These are phyloP conservation scores for Macrobrachium rosenbergii DNA, from an alignment of 1,140 invertebrate species.

Conservation along the genomic window DNA sequence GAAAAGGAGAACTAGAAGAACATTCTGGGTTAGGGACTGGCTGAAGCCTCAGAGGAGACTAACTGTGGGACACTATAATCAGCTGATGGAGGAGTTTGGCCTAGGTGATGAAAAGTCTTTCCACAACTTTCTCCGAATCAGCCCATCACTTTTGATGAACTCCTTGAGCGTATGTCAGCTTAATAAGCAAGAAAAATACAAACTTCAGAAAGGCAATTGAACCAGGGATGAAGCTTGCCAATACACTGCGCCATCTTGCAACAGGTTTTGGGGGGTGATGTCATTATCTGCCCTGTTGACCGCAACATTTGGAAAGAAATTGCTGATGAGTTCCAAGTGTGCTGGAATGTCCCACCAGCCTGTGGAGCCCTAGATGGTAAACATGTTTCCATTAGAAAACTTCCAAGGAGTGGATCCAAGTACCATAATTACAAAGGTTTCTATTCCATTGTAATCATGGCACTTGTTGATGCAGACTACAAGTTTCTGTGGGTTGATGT, in stretches of 20 bases:
- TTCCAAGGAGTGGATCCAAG: too few species aligned
- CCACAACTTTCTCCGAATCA: conserved; percentile 22
- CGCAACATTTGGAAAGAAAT: conserved; percentile 16
- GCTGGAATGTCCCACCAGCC: background rate
- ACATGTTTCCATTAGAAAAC: background rate
- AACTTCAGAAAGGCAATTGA: conserved; percentile 23
- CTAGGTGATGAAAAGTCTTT: conserved; percentile 22
- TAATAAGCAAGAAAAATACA: conserved; percentile 11
- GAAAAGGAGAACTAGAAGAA: too few species aligned
- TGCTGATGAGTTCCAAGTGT: background rate
- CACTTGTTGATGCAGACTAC: conserved; percentile 12
- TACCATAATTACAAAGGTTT: too few species aligned
- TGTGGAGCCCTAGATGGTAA: conserved; percentile 21
- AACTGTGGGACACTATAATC: too few species aligned
- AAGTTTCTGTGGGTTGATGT: conserved; percentile 33
- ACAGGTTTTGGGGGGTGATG: too few species aligned
- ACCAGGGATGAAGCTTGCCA: conserved; percentile 20
- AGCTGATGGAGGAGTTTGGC: conserved; percentile 18
- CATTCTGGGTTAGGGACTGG: too few species aligned
- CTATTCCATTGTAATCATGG: background rate
- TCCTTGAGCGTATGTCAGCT: background rate
- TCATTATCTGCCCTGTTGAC: too few species aligned
- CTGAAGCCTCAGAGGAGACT: too few species aligned
- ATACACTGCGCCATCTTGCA: conserved; percentile 19
- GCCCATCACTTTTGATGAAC: conserved; percentile 19